These are phyloP conservation scores for Festucalex cinctus DNA, from an alignment of 2,113 vertebrate genomes.

Conservation along the genomic window DNA sequence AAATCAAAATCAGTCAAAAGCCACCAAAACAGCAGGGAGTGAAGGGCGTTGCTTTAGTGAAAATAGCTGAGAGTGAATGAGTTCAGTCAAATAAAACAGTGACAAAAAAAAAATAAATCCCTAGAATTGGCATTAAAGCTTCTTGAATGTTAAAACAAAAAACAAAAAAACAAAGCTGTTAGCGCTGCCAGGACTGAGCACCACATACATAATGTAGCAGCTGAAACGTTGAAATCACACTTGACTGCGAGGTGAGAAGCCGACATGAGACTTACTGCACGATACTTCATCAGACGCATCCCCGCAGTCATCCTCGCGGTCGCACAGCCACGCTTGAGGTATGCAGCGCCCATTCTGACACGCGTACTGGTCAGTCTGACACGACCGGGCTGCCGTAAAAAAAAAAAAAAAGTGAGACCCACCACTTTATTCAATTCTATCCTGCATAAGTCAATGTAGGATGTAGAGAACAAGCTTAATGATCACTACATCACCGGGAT, in stretches of 20 bases:
- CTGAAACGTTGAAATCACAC: constrained; percentile 1
- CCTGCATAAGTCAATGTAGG: constrained; percentile 41
- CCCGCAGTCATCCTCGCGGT: constrained; percentile 92
- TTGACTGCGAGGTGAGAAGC: constrained; percentile 19
- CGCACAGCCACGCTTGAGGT: constrained; percentile 85
- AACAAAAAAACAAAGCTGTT: no score
- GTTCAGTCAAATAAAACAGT: no score
- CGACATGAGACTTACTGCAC: constrained; percentile 82
- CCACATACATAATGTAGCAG: neutral
- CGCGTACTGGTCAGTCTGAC: constrained; percentile 86
- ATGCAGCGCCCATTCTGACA: constrained; percentile 92
- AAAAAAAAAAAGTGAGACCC: constrained; percentile 5
- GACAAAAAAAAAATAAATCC: no score
- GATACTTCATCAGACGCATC: constrained; percentile 88
- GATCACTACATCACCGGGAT: constrained; percentile 41
- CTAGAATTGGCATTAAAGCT: neutral
- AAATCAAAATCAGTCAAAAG: no score
- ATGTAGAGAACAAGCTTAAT: constrained; percentile 40
- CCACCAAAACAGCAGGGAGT: no score
- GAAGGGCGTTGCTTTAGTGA: no score
- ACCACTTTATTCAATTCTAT: constrained; percentile 45
- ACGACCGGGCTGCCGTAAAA: constrained; percentile 78
- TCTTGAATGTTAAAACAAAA: neutral
- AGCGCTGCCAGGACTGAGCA: neutral
- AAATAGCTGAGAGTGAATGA: no score